phyloP scores from a whole-genome alignment of 2,113 vertebrate genomes.

The Pteropus alecto region DNA sequence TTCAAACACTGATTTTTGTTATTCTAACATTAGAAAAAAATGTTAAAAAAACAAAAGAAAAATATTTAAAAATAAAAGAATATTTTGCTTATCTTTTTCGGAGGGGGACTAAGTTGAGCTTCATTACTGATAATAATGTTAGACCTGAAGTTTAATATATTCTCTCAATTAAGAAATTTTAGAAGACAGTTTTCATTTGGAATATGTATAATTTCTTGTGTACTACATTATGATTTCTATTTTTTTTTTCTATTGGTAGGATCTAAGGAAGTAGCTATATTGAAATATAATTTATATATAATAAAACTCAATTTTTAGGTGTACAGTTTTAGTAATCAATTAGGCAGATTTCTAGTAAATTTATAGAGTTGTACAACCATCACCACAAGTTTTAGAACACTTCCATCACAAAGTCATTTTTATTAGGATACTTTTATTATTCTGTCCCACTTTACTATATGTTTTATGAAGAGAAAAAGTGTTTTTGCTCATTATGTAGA shows the following conservation, averaged over 20 bases:
- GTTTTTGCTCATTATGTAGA: neutral
- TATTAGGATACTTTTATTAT: neutral
- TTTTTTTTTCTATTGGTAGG: neutral
- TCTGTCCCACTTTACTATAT: neutral
- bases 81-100: neutral
- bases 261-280: neutral
- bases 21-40: neutral
- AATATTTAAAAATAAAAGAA: neutral
- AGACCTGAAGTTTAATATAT: neutral
- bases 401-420: neutral
- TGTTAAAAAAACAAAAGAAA: neutral
- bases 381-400: neutral
- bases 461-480: neutral
- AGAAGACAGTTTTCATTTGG: neutral
- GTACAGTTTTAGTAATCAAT: neutral
- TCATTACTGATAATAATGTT: constrained; percentile 9
- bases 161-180: constrained; percentile 15
- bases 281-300: neutral
- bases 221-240: neutral
- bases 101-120: neutral
- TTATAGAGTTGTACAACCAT: neutral
- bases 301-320: neutral
- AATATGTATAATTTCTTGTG: neutral
- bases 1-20: neutral
- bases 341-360: neutral